A percentile compares a stretch with the other conserved stretches of the same genome.
Conservation (phyloP, 2,888 invertebrate genomes). For the Luperina testacea region DNA sequence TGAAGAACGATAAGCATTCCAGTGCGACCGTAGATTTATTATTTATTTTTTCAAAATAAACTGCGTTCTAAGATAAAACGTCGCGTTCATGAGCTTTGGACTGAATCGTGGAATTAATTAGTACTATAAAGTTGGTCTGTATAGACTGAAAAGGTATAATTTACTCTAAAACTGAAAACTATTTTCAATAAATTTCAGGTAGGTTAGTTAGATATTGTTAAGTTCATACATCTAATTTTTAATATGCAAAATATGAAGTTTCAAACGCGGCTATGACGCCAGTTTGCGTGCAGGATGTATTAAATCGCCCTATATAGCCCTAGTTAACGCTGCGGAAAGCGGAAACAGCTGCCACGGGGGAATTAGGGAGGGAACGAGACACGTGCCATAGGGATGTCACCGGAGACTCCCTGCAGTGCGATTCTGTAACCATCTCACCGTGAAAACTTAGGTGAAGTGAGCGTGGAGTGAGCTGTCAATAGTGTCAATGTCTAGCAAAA, state of each 20-base stretch:
- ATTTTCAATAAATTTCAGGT: background rate
- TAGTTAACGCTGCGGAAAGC: background rate
- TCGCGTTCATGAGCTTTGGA: background rate
- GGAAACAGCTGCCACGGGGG: background rate
- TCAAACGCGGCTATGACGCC: background rate
- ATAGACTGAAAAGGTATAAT: background rate
- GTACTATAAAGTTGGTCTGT: background rate
- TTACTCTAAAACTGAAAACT: background rate
- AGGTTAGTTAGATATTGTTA: background rate
- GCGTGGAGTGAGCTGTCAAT: too few species aligned
- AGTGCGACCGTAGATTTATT: background rate
- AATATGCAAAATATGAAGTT: background rate
- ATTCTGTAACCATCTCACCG: too few species aligned
- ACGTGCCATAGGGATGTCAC: background rate
- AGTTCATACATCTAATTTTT: background rate
- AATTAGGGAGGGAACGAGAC: background rate
- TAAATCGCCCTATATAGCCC: background rate
- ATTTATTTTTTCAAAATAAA: background rate
- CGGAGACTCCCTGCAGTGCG: background rate
- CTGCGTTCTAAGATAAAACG: background rate
- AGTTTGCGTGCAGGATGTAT: constrained; percentile 1
- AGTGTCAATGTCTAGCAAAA: too few species aligned
- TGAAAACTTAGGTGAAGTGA: too few species aligned
- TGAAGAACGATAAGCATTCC: too few species aligned
- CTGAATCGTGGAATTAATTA: background rate